Evolutionary conservation across 2,113 vertebrate genomes (phyloP).

Genomic region (Cairina moschata): DNA sequence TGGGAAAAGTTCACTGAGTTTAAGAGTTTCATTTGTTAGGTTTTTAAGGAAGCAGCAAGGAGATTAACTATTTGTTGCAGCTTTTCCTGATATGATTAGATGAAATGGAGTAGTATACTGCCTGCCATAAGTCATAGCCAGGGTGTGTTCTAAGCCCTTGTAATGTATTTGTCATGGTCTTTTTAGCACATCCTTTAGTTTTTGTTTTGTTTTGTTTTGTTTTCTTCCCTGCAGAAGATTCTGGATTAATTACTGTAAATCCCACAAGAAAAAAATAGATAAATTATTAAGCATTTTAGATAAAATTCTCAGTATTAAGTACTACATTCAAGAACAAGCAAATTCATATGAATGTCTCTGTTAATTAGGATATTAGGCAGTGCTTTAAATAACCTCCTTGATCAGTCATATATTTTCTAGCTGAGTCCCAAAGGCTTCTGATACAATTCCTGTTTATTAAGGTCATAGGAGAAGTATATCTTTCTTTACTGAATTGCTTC

Average conservation of each 20-base stretch:
- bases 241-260: conserved; percentile 17
- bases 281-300: background rate
- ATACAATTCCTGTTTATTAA: conserved; percentile 58
- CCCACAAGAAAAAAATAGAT: background rate
- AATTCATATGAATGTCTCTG: conserved; percentile 65
- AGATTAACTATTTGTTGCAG: background rate
- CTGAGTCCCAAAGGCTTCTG: conserved; percentile 60
- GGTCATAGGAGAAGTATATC: conserved; percentile 12
- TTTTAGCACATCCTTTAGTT: background rate
- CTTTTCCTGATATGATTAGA: background rate
- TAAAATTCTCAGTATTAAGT: conserved; percentile 24
- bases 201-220: background rate
- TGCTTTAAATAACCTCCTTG: conserved; percentile 63
- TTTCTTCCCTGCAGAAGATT: background rate
- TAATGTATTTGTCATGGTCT: background rate
- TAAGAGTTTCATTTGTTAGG: background rate
- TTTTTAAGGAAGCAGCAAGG: background rate
- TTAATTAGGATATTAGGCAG: conserved; percentile 74
- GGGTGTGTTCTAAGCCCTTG: background rate
- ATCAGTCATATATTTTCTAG: conserved; percentile 58
- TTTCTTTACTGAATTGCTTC: conserved; percentile 47
- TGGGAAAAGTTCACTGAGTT: background rate
- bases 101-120: background rate
- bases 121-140: background rate
- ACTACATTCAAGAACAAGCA: conserved; percentile 59